Conservation (phyloP, 2,797 vertebrate genomes). For the Lacerta bilineata region DNA sequence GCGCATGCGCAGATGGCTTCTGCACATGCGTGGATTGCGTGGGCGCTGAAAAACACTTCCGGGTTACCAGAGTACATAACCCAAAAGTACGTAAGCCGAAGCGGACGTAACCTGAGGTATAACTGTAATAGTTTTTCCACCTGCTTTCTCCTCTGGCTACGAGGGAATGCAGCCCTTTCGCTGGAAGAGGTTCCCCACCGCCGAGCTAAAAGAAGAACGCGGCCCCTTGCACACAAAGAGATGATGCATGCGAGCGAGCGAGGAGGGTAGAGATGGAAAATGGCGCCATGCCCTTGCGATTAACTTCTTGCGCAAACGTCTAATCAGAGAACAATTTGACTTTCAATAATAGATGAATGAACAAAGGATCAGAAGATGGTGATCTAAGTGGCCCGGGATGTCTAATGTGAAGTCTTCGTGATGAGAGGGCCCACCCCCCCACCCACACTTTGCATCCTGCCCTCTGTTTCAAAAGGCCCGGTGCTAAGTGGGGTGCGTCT, state of each 20-base stretch:
- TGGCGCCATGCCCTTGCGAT: constrained; percentile 45
- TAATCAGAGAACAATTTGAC: constrained; percentile 65
- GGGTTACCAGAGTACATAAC: too few species aligned
- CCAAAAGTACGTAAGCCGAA: too few species aligned
- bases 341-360: constrained; percentile 77
- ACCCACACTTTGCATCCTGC: constrained; percentile 38
- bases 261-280: not conserved
- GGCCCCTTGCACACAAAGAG: rapidly evolving
- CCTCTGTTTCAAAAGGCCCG: constrained; percentile 46
- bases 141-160: too few species aligned
- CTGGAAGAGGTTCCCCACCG: too few species aligned
- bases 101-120: too few species aligned
- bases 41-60: too few species aligned
- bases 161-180: too few species aligned
- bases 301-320: constrained; percentile 63
- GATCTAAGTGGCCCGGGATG: constrained; percentile 45
- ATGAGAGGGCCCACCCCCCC: not conserved
- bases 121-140: too few species aligned
- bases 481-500: constrained; percentile 48
- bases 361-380: constrained; percentile 55
- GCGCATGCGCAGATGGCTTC: too few species aligned
- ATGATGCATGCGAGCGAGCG: rapidly evolving
- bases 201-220: not conserved
- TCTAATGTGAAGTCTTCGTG: not conserved
- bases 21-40: too few species aligned